Base-by-base conservation (phyloP, 1,140 invertebrate genomes). In the Drosophila jambulina region DNA sequence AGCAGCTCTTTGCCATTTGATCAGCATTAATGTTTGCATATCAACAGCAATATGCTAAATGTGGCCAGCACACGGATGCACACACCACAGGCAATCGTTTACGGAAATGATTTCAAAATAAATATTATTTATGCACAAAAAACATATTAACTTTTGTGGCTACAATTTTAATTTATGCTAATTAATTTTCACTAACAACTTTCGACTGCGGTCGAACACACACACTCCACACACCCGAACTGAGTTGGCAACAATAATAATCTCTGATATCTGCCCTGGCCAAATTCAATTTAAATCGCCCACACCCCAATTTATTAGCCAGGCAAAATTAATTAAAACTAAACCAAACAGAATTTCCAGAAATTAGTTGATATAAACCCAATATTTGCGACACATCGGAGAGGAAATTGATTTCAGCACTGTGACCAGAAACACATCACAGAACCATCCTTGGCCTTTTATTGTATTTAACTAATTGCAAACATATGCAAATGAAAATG, bases 111-210 rank as follows among this genome's bases (percentile, higher is more conserved):
- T 65, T 79, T 58, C 45, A 40, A 61, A 42, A 60, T 51, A 51
- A 63, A 69, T 69, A 82, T 79, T 86, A 68, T 72, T 69, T 65
- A 82, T 74, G 70, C 68, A 69, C 69, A 68, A 69, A 68, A 69
- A 77, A 80, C 45, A 63, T 56, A 75, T 78, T 77, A 72, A 83
- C 76, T 80, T 67, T 67, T 75, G 76, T 78, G 67, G 62, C 49
- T 29, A 69, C 68, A 60, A 43, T 80, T 84, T 85, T 72, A 81
- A 85, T 88, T 78, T 88, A 88, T 88, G 84, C 70, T 88, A 88
- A 88, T 88, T 90, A 88, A 79, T 88, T 71, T 88, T 88, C 63
- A 80, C 78, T 87, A 84, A 80, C 68, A 84, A 82, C 76, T 75
- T 70, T 88, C 75, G 62, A 76, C 62, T 65, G 78, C 72, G 49